These are phyloP conservation scores for Fratercula arctica DNA, from an alignment of 2,797 vertebrate species.

Conservation along the genomic window DNA sequence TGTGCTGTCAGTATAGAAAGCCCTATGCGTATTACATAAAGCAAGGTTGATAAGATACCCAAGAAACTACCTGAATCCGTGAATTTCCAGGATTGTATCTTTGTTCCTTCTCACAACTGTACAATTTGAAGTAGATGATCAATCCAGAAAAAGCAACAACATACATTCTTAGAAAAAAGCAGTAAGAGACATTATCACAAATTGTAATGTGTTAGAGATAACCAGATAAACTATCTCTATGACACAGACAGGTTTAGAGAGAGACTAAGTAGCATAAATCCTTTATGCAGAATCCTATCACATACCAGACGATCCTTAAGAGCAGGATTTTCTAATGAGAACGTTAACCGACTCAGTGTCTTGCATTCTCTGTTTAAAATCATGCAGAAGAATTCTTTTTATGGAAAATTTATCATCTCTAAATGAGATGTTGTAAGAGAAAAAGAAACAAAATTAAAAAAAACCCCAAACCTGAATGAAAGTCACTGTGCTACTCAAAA, in stretches of 20 bases:
- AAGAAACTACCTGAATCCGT: neutral
- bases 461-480: neutral
- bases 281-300: neutral
- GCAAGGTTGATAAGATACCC: neutral
- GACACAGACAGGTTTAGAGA: constrained; percentile 6
- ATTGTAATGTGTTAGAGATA: neutral
- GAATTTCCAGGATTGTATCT: neutral
- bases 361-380: neutral
- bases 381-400: neutral
- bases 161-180: neutral
- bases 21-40: neutral
- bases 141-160: neutral
- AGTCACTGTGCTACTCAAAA: neutral
- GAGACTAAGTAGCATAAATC: constrained; percentile 1
- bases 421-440: neutral
- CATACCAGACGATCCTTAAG: constrained; percentile 9
- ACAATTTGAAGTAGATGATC: neutral
- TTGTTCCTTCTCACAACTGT: neutral
- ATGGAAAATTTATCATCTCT: neutral
- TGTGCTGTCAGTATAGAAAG: neutral
- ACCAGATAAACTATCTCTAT: constrained; percentile 23
- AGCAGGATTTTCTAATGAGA: constrained; percentile 44
- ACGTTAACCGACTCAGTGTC: neutral
- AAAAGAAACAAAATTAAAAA: neutral
- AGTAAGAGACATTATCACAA: neutral